Percentiles rank a stretch among this genome's conserved stretches.
Evolutionary conservation across 2,888 invertebrate species (phyloP).

Genomic region (Caradrina clavipalpis): DNA sequence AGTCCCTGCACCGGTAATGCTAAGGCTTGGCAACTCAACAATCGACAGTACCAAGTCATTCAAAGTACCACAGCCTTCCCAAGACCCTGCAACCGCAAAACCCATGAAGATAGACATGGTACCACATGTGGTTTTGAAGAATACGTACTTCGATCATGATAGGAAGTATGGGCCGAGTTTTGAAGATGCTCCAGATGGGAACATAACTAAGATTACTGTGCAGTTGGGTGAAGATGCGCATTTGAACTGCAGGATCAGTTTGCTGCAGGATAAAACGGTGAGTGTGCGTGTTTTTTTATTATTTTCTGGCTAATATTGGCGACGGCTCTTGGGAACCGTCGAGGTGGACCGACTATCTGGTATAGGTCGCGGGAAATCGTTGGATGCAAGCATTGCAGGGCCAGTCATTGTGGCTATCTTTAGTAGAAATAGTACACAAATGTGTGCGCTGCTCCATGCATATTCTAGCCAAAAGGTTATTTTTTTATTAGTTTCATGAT

Average conservation of each 20-base stretch:
- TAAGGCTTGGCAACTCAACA: conserved; percentile 88
- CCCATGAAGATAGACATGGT: conserved; percentile 73
- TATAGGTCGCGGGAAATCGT: too few relatives aligned
- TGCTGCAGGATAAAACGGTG: conserved; percentile 94
- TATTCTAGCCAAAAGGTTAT: too few relatives aligned
- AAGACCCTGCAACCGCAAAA: conserved; percentile 62
- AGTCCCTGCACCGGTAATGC: conserved; percentile 84
- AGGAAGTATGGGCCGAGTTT: conserved; percentile 94
- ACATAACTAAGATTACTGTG: conserved; percentile 93
- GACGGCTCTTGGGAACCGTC: too few relatives aligned
- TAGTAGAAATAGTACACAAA: too few relatives aligned
- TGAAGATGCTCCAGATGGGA: conserved; percentile 91
- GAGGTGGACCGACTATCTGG: too few relatives aligned
- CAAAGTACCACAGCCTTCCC: conserved; percentile 85
- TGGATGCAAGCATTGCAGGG: too few relatives aligned
- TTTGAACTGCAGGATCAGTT: conserved; percentile 94
- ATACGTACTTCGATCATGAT: conserved; percentile 87
- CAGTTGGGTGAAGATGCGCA: conserved; percentile 94
- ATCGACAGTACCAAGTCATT: conserved; percentile 89
- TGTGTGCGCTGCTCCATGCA: too few relatives aligned
- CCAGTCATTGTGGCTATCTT: too few relatives aligned
- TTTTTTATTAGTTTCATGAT: too few relatives aligned
- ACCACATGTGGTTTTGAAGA: conserved; percentile 84
- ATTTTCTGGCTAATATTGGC: too few relatives aligned
- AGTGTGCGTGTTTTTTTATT: conserved; percentile 70